A percentile compares a stretch with the other conserved stretches of the same genome.
Conservation (phyloP, 2,888 invertebrate genomes). For the Gerris lacustris region DNA sequence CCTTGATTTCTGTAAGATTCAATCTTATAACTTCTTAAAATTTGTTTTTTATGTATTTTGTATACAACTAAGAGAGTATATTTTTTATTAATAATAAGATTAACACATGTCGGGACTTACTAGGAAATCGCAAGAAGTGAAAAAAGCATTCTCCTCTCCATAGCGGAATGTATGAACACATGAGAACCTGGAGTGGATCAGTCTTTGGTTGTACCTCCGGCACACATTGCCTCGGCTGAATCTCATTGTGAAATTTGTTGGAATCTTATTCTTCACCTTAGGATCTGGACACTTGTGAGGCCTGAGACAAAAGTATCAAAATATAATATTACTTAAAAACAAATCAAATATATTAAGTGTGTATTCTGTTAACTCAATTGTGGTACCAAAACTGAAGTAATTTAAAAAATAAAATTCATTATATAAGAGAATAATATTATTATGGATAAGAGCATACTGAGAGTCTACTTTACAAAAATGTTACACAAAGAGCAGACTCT, state of each 20-base stretch:
- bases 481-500: no score
- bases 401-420: no score
- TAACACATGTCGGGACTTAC: conserved; percentile 30
- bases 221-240: conserved; percentile 45
- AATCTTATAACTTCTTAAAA: no score
- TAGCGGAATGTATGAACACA: conserved; percentile 60
- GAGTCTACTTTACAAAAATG: no score
- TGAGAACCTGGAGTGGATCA: conserved; percentile 71
- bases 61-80: no score
- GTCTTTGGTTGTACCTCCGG: conserved; percentile 59
- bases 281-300: conserved; percentile 95
- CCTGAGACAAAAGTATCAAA: conserved; percentile 40
- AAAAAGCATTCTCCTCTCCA: conserved; percentile 58
- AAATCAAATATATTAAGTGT: not conserved
- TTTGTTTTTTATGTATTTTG: not conserved
- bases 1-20: no score
- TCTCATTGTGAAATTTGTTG: conserved; percentile 59
- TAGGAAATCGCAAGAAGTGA: conserved; percentile 59
- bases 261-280: conserved; percentile 50
- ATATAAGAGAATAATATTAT: no score
- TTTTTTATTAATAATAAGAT: no score
- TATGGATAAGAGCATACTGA: no score
- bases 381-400: no score
- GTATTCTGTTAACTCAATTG: not conserved
- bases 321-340: conserved; percentile 12